Percentiles rank a stretch among this genome's conserved stretches.
Conservation (phyloP, 2,888 invertebrate species). For the Auanema freiburgensis region DNA sequence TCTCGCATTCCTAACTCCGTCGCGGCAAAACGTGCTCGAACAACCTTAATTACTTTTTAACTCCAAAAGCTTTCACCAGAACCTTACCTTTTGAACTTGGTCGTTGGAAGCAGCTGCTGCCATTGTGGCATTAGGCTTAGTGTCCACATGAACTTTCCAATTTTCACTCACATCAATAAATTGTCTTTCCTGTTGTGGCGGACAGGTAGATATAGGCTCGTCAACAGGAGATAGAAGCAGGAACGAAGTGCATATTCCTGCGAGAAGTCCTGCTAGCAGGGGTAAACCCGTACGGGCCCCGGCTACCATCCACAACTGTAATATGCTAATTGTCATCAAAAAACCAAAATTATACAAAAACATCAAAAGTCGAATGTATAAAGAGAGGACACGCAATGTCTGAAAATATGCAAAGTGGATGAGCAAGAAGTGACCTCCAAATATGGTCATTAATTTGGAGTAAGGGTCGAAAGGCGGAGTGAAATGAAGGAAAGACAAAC, state of each 20-base stretch:
- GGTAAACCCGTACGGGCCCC: constrained; percentile 50
- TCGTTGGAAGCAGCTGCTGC: too few species aligned
- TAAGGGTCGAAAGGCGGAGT: too few species aligned
- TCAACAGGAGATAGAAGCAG: constrained; percentile 26
- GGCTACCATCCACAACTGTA: constrained; percentile 32
- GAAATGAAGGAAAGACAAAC: too few species aligned
- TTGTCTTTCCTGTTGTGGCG: constrained; percentile 18
- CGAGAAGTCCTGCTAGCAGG: constrained; percentile 42
- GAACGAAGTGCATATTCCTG: constrained; percentile 32
- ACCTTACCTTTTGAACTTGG: too few species aligned
- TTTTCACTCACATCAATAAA: constrained; percentile 25
- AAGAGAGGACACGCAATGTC: too few species aligned
- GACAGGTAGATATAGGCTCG: constrained; percentile 2
- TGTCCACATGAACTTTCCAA: constrained; percentile 23
- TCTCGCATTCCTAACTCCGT: constrained; percentile 91
- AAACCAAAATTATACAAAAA: background rate
- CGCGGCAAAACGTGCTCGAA: constrained; percentile 86
- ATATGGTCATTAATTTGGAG: too few species aligned
- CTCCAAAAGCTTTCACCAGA: too few species aligned
- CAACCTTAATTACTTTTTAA: constrained; percentile 26
- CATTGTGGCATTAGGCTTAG: too few species aligned
- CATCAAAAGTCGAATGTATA: background rate
- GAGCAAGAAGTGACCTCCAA: too few species aligned
- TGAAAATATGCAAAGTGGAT: too few species aligned
- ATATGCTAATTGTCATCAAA: background rate